phyloP scores from a whole-genome alignment of 2,113 vertebrate species.

The Sturnira hondurensis region DNA sequence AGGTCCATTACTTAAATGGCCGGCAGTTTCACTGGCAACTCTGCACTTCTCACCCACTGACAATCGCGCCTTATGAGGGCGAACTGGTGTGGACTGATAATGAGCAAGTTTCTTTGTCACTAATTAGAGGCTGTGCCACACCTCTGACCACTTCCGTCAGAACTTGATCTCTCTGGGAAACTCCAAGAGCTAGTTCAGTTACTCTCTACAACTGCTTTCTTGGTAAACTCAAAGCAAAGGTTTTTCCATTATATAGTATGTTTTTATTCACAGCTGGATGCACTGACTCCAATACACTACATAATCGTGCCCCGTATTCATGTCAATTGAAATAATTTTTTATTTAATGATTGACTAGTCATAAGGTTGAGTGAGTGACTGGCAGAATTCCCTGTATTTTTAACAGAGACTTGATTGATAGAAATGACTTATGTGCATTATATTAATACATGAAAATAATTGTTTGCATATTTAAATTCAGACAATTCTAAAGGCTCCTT shows the following conservation, averaged over 20 bases:
- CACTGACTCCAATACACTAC: constrained; percentile 37
- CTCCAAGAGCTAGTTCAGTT: background rate
- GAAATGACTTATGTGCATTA: constrained; percentile 44
- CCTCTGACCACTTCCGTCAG: background rate
- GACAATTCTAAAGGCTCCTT: constrained; percentile 39
- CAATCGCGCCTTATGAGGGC: background rate
- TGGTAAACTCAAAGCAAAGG: background rate
- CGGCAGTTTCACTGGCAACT: background rate
- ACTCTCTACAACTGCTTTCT: constrained; percentile 21
- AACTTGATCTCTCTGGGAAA: background rate
- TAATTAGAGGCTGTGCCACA: constrained; percentile 9
- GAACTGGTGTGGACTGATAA: background rate
- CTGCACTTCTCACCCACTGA: background rate
- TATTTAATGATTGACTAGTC: constrained; percentile 49
- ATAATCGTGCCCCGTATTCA: constrained; percentile 27
- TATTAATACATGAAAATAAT: constrained; percentile 41
- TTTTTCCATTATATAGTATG: constrained; percentile 13
- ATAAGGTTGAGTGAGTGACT: constrained; percentile 44
- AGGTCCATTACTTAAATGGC: background rate
- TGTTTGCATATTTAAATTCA: constrained; percentile 34
- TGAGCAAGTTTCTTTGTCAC: background rate
- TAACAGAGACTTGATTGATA: constrained; percentile 28
- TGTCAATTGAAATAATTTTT: constrained; percentile 58
- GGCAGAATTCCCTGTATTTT: constrained; percentile 37
- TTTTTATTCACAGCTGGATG: constrained; percentile 45